Evolutionary conservation across 2,888 invertebrate genomes (phyloP), one percentile per base, ranked within the genome.

Genomic region (Apodemia zela): DNA sequence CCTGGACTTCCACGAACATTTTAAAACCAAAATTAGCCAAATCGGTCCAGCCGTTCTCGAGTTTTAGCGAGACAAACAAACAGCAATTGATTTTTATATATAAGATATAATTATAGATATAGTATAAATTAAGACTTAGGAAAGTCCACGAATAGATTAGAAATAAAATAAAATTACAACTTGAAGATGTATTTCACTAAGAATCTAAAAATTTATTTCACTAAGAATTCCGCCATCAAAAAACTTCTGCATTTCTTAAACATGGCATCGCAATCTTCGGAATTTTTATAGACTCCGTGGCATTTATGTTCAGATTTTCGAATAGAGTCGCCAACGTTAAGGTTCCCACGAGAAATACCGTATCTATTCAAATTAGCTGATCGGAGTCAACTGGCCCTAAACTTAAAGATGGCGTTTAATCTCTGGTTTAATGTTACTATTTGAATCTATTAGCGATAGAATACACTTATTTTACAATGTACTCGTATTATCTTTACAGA

Each of bases 341-440:
- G 60, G 66, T 75, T 77, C 77, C 74, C 77, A 76, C 73, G 77
- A 73, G 77, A 76, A 74, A 73, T 67, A 69, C 66, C 68, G 66
- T 66, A 66, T 60, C 64, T 71, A 69, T 70, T 71, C 71, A 73
- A 72, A 74, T 73, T 70, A 72, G 70, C 65, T 67, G 64, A 66
- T 65, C 62, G 42, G 64, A 66, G 67, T 25, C 57, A 25, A 57
- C 57, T 29, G 25, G 25, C 57, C 29, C n/a, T 57, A 29, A n/a
- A 57, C 29, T 54, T 21, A 54, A 42, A 42, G 15, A 15, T 42
- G 15, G 42, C 15, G 42, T 15, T 42, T 42, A 42, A 42, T 42
- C 42, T 42, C 15, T 42, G n/a, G 15, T 42, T 42, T 42, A 42
- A 42, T 42, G 42, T 42, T n/a, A 1, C 42, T 42, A 42, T 15